These are phyloP conservation scores for Calcarius ornatus DNA, from an alignment of 2,113 vertebrate species.

Conservation along the genomic window DNA sequence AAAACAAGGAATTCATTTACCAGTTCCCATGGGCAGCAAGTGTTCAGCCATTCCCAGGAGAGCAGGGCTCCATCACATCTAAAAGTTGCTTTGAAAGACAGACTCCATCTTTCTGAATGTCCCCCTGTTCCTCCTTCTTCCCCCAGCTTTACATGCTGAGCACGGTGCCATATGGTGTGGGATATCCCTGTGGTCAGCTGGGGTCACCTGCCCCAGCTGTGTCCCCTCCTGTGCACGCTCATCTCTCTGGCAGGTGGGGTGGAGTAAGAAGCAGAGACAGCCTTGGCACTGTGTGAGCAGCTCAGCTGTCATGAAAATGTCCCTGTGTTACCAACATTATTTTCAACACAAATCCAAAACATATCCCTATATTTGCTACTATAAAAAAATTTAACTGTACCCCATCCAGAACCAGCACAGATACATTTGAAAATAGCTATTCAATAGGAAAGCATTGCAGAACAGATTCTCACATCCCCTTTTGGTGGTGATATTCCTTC, in stretches of 20 bases:
- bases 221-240: not conserved
- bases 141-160: not conserved
- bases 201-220: not conserved
- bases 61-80: not conserved
- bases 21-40: not conserved
- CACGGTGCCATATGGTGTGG: not conserved
- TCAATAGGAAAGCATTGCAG: not conserved
- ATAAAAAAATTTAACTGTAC: not conserved
- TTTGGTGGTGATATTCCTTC: not conserved
- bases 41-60: not conserved
- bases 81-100: not conserved
- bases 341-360: not conserved
- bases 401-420: not conserved
- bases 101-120: not conserved
- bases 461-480: not conserved
- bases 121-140: not conserved
- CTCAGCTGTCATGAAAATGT: not conserved
- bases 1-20: not conserved
- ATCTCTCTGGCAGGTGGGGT: not conserved
- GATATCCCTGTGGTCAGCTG: not conserved
- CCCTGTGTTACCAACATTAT: not conserved
- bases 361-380: not conserved
- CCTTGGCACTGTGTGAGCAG: not conserved
- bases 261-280: not conserved
- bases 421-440: not conserved